Evolutionary conservation across 2,797 vertebrate genomes (phyloP).

Genomic region (Ptychadena robeensis): DNA sequence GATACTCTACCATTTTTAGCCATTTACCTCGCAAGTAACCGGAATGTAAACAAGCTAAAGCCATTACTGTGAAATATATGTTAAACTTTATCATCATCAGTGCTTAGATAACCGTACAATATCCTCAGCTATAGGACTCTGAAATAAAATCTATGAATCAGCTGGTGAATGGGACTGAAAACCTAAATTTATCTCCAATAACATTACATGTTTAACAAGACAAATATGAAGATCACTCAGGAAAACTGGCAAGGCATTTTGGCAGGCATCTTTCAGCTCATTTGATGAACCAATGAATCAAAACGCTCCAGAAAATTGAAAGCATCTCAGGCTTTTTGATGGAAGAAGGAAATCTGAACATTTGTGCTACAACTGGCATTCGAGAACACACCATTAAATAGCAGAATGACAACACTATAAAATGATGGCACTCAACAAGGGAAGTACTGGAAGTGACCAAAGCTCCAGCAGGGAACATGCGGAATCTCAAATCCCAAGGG

Average conservation of each 20-base stretch:
- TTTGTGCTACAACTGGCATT: background rate
- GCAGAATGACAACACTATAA: background rate
- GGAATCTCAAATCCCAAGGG: too few relatives aligned
- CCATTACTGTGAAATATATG: background rate
- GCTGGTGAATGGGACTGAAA: background rate
- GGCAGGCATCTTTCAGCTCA: background rate
- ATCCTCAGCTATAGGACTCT: background rate
- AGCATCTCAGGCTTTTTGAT: background rate
- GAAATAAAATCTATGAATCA: background rate
- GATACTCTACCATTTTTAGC: too few relatives aligned
- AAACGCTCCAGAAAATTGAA: background rate
- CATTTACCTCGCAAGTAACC: too few relatives aligned
- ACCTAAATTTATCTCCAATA: background rate
- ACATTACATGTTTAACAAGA: background rate
- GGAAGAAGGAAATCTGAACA: background rate
- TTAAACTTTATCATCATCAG: too few relatives aligned
- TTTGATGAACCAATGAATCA: background rate
- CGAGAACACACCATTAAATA: background rate
- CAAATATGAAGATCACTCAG: background rate
- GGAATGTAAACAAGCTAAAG: too few relatives aligned
- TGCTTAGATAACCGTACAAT: background rate
- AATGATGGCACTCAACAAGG: background rate
- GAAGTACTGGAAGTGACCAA: too few relatives aligned
- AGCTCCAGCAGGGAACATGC: too few relatives aligned
- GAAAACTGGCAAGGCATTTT: background rate